Percentiles rank a stretch among this genome's conserved stretches.
Conservation (phyloP, 2,888 invertebrate species). For the Catocala sponsa region DNA sequence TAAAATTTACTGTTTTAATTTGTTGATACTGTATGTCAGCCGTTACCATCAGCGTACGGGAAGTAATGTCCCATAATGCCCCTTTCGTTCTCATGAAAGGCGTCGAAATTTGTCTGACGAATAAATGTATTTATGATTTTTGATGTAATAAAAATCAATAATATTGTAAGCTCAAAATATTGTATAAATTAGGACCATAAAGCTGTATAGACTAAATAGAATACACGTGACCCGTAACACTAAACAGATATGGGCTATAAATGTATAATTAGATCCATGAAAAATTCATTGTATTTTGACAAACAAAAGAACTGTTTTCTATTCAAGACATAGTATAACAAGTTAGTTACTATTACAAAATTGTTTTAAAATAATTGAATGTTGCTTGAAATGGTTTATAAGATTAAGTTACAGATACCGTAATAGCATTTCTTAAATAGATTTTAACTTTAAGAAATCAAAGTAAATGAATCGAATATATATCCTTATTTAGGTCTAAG, state of each 20-base stretch:
- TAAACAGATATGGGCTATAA: slow-evolving; percentile 14
- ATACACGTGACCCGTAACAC: slow-evolving; percentile 27
- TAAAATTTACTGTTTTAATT: slow-evolving; percentile 48
- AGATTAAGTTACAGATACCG: neutral
- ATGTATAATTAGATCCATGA: slow-evolving; percentile 12
- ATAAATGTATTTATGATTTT: slow-evolving; percentile 22
- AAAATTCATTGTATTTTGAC: slow-evolving; percentile 10
- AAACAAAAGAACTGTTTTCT: slow-evolving; percentile 8
- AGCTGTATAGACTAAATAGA: slow-evolving; percentile 48
- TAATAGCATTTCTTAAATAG: slow-evolving; percentile 4
- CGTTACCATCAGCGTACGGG: slow-evolving; percentile 15
- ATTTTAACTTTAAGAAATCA: neutral
- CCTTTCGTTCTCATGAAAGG: slow-evolving; percentile 18
- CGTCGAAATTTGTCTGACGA: slow-evolving; percentile 1
- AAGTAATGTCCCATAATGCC: slow-evolving; percentile 1
- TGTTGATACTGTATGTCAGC: slow-evolving; percentile 21
- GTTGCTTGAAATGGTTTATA: neutral
- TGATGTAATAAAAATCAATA: slow-evolving; percentile 34
- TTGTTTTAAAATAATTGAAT: neutral
- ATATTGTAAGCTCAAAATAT: slow-evolving; percentile 46
- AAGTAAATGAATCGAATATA: slow-evolving; percentile 5
- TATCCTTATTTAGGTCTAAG: slow-evolving; percentile 5
- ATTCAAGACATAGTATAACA: neutral
- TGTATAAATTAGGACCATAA: slow-evolving; percentile 55
- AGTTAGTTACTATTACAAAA: neutral